Percentiles rank a stretch among this genome's conserved stretches.
Conservation (phyloP, 92 coral and sea anemone genomes). For the Phenganax marumi region DNA sequence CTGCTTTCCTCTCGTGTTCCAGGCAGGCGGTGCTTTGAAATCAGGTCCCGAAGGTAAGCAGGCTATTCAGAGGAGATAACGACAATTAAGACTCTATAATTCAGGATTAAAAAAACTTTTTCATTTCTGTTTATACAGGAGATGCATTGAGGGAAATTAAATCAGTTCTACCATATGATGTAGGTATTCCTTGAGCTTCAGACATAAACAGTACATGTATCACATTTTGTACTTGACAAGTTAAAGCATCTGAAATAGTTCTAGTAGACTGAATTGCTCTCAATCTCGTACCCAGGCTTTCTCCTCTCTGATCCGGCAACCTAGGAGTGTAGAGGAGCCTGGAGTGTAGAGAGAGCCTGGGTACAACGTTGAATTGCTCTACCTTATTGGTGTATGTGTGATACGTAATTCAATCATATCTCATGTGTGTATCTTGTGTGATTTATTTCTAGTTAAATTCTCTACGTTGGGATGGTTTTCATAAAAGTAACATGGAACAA, state of each 20-base stretch:
- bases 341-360: too few relatives aligned
- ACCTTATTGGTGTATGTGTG: too few relatives aligned
- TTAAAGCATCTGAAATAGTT: too few relatives aligned
- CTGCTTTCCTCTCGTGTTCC: not conserved
- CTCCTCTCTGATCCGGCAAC: too few relatives aligned
- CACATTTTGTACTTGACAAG: not conserved
- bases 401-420: not conserved
- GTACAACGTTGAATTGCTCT: too few relatives aligned
- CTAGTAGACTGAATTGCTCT: too few relatives aligned
- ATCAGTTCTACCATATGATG: constrained; percentile 34
- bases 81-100: not conserved
- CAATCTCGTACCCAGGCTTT: too few relatives aligned
- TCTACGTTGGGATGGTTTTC: constrained; percentile 30
- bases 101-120: not conserved
- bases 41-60: constrained; percentile 24
- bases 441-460: not conserved
- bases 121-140: not conserved
- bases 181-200: not conserved
- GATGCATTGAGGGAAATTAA: constrained; percentile 17
- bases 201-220: not conserved
- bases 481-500: constrained; percentile 22
- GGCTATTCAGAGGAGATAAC: not conserved
- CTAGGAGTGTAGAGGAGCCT: too few relatives aligned
- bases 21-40: constrained; percentile 43
- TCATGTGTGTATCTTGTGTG: not conserved